phyloP scores from a whole-genome alignment of 1,140 invertebrate genomes.

The Aphis gossypii region DNA sequence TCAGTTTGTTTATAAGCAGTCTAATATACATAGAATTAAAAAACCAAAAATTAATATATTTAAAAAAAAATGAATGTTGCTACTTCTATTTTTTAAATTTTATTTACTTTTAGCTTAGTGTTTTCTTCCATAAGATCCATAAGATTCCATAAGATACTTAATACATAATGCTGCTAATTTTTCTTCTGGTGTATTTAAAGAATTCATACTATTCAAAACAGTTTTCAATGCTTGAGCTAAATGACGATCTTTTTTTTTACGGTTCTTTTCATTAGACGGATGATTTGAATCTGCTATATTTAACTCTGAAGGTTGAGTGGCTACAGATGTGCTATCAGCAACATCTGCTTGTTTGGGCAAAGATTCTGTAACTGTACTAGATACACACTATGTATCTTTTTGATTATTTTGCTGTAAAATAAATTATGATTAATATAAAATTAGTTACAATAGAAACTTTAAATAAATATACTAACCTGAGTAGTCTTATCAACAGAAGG shows the following conservation, averaged over 20 bases:
- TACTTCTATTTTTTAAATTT: background rate
- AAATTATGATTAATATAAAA: background rate
- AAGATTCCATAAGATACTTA: no score
- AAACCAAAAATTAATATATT: constrained; percentile 11
- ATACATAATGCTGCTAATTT: constrained; percentile 78
- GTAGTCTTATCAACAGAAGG: background rate
- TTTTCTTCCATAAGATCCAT: constrained; percentile 83
- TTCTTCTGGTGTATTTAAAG: constrained; percentile 74
- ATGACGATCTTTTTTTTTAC: constrained; percentile 70
- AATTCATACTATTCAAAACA: constrained; percentile 75
- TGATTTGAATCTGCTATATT: constrained; percentile 40
- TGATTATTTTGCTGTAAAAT: background rate
- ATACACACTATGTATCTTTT: background rate
- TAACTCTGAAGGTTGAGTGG: constrained; percentile 35
- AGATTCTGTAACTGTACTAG: background rate
- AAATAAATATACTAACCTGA: background rate
- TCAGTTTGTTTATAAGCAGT: constrained; percentile 70
- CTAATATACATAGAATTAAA: constrained; percentile 59
- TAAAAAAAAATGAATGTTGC: background rate
- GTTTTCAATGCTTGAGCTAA: constrained; percentile 77
- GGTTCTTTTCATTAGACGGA: constrained; percentile 57
- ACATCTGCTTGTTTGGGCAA: background rate
- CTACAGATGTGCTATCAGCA: constrained; percentile 4
- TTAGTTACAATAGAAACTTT: no score
- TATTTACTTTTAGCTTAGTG: constrained; percentile 70